phyloP scores from a whole-genome alignment of 2,888 invertebrate species.

The Xestia sexstrigata region DNA sequence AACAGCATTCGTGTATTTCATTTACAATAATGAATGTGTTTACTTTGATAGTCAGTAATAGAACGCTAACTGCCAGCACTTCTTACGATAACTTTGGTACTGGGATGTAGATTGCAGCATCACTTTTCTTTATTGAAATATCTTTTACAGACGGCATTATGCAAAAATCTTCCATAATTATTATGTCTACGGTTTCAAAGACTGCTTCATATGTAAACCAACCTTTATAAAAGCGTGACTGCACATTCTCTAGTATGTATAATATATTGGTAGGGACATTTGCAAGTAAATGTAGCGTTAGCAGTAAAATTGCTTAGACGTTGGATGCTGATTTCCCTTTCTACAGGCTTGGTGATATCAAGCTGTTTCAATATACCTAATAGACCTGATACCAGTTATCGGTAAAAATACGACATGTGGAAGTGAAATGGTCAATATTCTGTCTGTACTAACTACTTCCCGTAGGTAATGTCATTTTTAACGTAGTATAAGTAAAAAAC shows the following conservation, averaged over 20 bases:
- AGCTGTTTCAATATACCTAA: slow-evolving; percentile 47
- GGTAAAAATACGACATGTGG: slow-evolving; percentile 53
- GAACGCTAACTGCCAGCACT: slow-evolving; percentile 33
- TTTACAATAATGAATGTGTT: slow-evolving; percentile 47
- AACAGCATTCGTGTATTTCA: slow-evolving; percentile 44
- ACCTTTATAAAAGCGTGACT: slow-evolving; percentile 32
- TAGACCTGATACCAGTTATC: slow-evolving; percentile 44
- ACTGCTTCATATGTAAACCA: slow-evolving; percentile 28
- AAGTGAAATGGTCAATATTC: slow-evolving; percentile 54
- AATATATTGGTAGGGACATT: slow-evolving; percentile 36
- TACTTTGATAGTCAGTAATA: slow-evolving; percentile 43
- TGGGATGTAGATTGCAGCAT: slow-evolving; percentile 27
- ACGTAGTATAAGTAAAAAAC: slow-evolving; percentile 43
- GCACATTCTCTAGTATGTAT: slow-evolving; percentile 34
- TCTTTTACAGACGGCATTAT: slow-evolving; percentile 19
- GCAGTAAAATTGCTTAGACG: slow-evolving; percentile 55
- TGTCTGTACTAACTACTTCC: slow-evolving; percentile 32
- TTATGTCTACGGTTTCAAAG: slow-evolving; percentile 15
- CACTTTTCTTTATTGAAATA: slow-evolving; percentile 31
- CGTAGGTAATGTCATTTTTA: neutral
- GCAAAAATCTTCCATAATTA: slow-evolving; percentile 18
- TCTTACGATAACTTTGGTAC: slow-evolving; percentile 32
- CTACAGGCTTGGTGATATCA: slow-evolving; percentile 54
- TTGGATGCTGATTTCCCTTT: slow-evolving; percentile 69
- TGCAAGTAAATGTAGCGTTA: slow-evolving; percentile 63